Conservation (phyloP, 2,888 invertebrate species). For the Eupithecia pulchellata region DNA sequence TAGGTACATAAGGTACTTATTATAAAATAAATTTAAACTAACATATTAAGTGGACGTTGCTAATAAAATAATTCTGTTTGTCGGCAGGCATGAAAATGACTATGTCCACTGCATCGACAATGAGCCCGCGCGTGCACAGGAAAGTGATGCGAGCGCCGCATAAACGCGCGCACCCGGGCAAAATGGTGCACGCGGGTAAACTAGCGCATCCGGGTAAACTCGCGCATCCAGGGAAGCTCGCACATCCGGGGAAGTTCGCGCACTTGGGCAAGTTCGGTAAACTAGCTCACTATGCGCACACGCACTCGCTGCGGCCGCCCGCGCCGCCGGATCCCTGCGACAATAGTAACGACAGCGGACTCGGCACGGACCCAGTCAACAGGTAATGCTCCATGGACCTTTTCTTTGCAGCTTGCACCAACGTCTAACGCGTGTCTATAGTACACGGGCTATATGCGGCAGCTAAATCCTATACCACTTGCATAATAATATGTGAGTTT, state of each 20-base stretch:
- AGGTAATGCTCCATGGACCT: slow-evolving; percentile 58
- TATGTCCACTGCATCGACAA: slow-evolving; percentile 88
- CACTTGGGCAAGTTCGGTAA: slow-evolving; percentile 76
- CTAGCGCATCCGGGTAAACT: slow-evolving; percentile 79
- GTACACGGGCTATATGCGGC: not conserved
- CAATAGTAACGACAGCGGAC: slow-evolving; percentile 95
- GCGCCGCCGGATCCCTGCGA: slow-evolving; percentile 87
- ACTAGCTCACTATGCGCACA: slow-evolving; percentile 74
- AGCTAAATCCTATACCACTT: not conserved
- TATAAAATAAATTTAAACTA: not conserved
- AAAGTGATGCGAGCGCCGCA: slow-evolving; percentile 89
- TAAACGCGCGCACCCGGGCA: slow-evolving; percentile 83
- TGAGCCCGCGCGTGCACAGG: slow-evolving; percentile 88
- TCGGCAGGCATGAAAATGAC: slow-evolving; percentile 90
- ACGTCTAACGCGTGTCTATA: not conserved
- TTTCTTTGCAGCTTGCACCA: not conserved
- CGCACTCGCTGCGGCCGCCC: slow-evolving; percentile 78
- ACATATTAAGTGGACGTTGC: slow-evolving; percentile 20
- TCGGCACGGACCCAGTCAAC: slow-evolving; percentile 90
- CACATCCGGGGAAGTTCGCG: slow-evolving; percentile 66
- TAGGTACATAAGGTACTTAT: no score
- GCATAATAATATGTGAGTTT: not conserved
- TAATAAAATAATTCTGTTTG: slow-evolving; percentile 60
- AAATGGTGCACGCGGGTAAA: slow-evolving; percentile 76
- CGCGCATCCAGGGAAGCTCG: slow-evolving; percentile 67